Conservation (phyloP, 2,113 vertebrate genomes). For the Centropus bengalensis region DNA sequence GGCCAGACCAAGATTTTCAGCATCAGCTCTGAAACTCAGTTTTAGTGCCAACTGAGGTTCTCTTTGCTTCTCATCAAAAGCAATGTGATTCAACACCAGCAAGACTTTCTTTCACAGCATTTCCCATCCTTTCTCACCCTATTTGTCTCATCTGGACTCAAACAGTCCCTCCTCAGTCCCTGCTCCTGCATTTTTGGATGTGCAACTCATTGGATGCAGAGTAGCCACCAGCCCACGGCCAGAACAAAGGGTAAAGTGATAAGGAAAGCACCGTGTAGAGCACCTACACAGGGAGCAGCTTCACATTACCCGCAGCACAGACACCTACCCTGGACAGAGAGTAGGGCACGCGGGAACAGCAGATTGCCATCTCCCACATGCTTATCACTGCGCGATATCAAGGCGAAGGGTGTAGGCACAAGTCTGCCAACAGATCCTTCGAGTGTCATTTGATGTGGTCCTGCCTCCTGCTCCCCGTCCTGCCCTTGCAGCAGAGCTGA, state of each 20-base stretch:
- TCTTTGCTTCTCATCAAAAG: background rate
- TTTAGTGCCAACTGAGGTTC: background rate
- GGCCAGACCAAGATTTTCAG: background rate
- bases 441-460: fast-evolving
- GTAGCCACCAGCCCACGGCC: background rate
- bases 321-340: background rate
- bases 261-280: fast-evolving
- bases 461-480: background rate
- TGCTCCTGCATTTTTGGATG: fast-evolving
- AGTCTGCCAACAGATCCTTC: background rate
- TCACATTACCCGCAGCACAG: background rate
- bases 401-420: background rate
- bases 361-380: fast-evolving
- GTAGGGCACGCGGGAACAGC: background rate
- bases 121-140: background rate
- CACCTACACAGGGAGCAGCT: background rate
- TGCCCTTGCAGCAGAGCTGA: background rate
- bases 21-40: background rate
- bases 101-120: background rate
- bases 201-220: fast-evolving
- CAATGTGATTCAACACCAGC: fast-evolving
- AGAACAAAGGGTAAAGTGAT: background rate
- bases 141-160: fast-evolving
- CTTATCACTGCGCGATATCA: fast-evolving
- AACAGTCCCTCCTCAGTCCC: fast-evolving